Percentiles rank a stretch among this genome's conserved stretches.
Conservation (phyloP, 2,113 vertebrate genomes). For the Alaudala cheleensis region DNA sequence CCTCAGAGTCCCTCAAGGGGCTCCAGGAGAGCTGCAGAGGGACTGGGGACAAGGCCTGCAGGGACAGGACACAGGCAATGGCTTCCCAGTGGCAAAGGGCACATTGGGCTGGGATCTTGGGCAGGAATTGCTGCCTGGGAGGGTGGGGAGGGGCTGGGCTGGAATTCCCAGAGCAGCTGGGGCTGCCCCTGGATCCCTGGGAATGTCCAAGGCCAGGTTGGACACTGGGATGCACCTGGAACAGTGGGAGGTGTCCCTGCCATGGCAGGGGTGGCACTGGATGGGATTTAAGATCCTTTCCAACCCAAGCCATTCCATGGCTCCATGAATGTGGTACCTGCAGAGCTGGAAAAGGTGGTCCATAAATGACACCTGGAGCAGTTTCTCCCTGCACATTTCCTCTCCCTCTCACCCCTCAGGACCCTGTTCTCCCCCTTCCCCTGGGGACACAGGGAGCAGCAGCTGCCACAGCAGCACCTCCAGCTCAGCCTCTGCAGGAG, state of each 20-base stretch:
- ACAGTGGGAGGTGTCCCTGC: background rate
- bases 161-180: background rate
- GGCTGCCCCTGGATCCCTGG: background rate
- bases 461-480: background rate
- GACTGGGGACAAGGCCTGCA: background rate
- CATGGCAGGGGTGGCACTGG: background rate
- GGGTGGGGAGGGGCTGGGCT: background rate
- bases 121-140: background rate
- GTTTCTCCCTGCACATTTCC: background rate
- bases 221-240: background rate
- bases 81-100: background rate
- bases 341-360: background rate
- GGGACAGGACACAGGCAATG: background rate
- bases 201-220: background rate
- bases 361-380: background rate
- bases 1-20: background rate
- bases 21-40: background rate
- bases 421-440: background rate
- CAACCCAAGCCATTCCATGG: background rate
- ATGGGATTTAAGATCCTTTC: background rate
- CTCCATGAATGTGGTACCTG: fast-evolving
- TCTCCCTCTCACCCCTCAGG: background rate
- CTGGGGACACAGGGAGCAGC: fast-evolving
- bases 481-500: background rate
- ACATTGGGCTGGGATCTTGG: background rate